Conservation (phyloP, 2,888 invertebrate genomes). For the Cotesia congregata region DNA sequence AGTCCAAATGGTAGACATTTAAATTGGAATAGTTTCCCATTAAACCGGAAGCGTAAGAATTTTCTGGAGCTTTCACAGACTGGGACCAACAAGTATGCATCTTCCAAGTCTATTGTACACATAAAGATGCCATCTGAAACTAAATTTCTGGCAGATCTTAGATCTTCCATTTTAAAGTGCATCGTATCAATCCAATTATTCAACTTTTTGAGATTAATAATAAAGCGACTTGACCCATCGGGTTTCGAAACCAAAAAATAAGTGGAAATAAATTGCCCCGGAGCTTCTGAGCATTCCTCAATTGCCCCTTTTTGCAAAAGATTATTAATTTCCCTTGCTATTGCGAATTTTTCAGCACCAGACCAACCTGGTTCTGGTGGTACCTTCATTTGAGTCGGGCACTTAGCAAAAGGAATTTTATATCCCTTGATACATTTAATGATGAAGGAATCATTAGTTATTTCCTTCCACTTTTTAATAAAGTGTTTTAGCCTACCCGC, state of each 20-base stretch:
- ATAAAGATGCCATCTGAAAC: neutral
- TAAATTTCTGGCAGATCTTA: constrained; percentile 6
- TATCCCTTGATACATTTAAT: constrained; percentile 17
- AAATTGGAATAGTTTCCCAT: constrained; percentile 11
- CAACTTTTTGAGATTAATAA: constrained; percentile 27
- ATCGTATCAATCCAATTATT: constrained; percentile 20
- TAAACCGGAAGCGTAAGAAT: neutral
- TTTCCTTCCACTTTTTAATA: neutral
- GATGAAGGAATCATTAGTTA: constrained; percentile 42
- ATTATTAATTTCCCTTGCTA: neutral
- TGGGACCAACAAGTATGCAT: neutral
- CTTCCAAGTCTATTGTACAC: constrained; percentile 3
- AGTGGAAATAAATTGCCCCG: constrained; percentile 3
- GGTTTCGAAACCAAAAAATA: constrained; percentile 24
- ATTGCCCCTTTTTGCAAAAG: neutral
- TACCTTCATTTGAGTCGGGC: neutral
- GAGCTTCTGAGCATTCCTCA: neutral
- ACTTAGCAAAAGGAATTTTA: constrained; percentile 11
- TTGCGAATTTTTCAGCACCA: neutral
- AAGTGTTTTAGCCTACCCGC: neutral
- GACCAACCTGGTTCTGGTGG: constrained; percentile 12
- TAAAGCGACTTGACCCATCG: constrained; percentile 14
- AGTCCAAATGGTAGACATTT: constrained; percentile 14
- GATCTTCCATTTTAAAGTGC: constrained; percentile 33
- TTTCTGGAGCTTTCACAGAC: neutral